Percentiles rank a stretch among this genome's conserved stretches.
phyloP scores from a whole-genome alignment of 2,888 invertebrate species.

The Brachynemurus nebulosus region DNA sequence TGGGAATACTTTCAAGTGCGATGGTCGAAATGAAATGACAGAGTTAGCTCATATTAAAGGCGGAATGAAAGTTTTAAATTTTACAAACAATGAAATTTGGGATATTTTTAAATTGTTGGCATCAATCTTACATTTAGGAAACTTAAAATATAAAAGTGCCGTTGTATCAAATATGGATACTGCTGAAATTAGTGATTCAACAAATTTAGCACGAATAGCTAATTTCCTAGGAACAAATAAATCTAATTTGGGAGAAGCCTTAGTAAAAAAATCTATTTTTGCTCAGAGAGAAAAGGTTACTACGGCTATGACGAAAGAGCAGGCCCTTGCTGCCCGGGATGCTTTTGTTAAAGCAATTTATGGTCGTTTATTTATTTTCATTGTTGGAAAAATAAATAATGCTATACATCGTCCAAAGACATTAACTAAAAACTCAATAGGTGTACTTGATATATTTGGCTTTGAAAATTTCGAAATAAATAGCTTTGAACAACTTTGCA shows the following conservation, averaged over 20 bases:
- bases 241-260: slow-evolving; percentile 55
- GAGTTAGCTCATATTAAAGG: slow-evolving; percentile 31
- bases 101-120: slow-evolving; percentile 74
- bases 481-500: slow-evolving; percentile 92
- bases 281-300: slow-evolving; percentile 71
- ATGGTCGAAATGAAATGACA: slow-evolving; percentile 68
- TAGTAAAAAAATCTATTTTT: slow-evolving; percentile 77
- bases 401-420: slow-evolving; percentile 59
- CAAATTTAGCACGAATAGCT: slow-evolving; percentile 55
- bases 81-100: slow-evolving; percentile 70
- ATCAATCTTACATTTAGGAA: slow-evolving; percentile 82
- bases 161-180: slow-evolving; percentile 74
- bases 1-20: slow-evolving; percentile 61
- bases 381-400: slow-evolving; percentile 79
- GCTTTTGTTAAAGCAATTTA: slow-evolving; percentile 90
- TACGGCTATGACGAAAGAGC: slow-evolving; percentile 56
- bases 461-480: slow-evolving; percentile 89
- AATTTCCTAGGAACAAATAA: slow-evolving; percentile 56
- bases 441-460: slow-evolving; percentile 91
- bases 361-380: slow-evolving; percentile 77
- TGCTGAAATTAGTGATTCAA: slow-evolving; percentile 63
- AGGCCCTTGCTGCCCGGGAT: slow-evolving; percentile 74
- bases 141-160: slow-evolving; percentile 64
- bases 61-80: slow-evolving; percentile 87
- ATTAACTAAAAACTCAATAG: slow-evolving; percentile 56